Base-by-base conservation (phyloP, 2,113 vertebrate species). In the Leucoraja erinaceus region DNA sequence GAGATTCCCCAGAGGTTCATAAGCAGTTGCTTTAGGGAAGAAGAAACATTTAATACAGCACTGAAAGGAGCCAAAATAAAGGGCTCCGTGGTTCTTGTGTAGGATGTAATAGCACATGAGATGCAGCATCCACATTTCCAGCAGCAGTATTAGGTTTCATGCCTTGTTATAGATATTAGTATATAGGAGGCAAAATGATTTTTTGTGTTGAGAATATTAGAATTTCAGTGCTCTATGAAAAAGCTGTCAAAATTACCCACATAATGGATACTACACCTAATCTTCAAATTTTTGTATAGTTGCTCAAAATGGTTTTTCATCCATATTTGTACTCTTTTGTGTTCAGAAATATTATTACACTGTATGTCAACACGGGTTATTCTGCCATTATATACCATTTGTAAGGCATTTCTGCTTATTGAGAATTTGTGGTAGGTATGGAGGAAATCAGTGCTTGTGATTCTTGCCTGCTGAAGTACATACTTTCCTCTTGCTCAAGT, bases 1-100 rank as follows among this genome's bases (percentile, higher is more conserved):
- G 90, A 91, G 90, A 91, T 91, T 91, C 90, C 90, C 90, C 28
- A 47, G 90, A 91, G 90, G 90, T 91, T 91, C 38, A 54, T 91
- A 91, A 91, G 90, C 66, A 91, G 66, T 91, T 91, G 90, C 90
- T 91, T 91, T 91, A 91, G 90, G 90, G 90, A 91, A 91, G 90
- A 91, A 70, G 68, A 91, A 91, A 74, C 90, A 91, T 91, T 91
- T 91, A 91, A 91, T 91, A 70, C 90, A 72, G 66, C 90, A 70
- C 66, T 54, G 90, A 91, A 91, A 91, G 90, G 90, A 91, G 33
- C 90, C 90, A 91, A 91, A 91, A 91, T 91, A 91, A 91, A 91
- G 33, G 72, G 90, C 90, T 91, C 90, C 28, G 66, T 91, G 90
- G 68, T 91, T 91, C 68, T 91, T 47, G 33, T 72, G 90, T 54